phyloP scores from a whole-genome alignment of 2,113 vertebrate genomes.

The Rhineura floridana region DNA sequence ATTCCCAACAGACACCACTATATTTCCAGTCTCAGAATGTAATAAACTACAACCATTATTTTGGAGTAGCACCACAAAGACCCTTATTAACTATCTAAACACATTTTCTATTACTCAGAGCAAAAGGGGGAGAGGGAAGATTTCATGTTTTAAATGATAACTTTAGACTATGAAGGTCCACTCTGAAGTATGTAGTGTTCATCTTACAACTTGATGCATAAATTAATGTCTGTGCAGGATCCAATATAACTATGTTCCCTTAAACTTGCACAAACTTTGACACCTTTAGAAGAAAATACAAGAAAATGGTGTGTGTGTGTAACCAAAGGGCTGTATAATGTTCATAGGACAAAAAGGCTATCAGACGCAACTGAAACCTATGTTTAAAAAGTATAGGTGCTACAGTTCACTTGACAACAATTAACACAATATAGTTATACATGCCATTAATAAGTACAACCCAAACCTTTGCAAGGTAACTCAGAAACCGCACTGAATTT shows the following conservation, averaged over 20 bases:
- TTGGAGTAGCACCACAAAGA: slow-evolving; percentile 55
- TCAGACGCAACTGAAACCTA: too few relatives aligned
- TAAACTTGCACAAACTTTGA: neutral
- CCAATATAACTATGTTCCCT: slow-evolving; percentile 39
- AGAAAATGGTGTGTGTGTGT: too few relatives aligned
- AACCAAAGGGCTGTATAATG: too few relatives aligned
- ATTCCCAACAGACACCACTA: slow-evolving; percentile 26
- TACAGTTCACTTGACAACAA: too few relatives aligned
- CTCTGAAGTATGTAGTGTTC: slow-evolving; percentile 1
- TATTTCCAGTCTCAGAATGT: slow-evolving; percentile 46
- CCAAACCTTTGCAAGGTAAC: too few relatives aligned
- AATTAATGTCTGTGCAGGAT: slow-evolving; percentile 27
- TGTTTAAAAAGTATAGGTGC: too few relatives aligned
- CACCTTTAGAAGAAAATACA: too few relatives aligned
- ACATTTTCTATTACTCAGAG: slow-evolving; percentile 34
- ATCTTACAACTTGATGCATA: slow-evolving; percentile 37
- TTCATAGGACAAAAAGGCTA: too few relatives aligned
- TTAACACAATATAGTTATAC: too few relatives aligned
- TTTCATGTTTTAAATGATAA: slow-evolving; percentile 28
- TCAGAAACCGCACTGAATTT: neutral
- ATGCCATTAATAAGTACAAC: too few relatives aligned
- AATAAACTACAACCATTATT: slow-evolving; percentile 50
- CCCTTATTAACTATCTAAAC: slow-evolving; percentile 53
- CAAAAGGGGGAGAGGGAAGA: slow-evolving; percentile 30
- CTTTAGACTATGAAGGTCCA: neutral